Evolutionary conservation across 1,140 invertebrate species (phyloP), one percentile per base, ranked within the genome.

Genomic region (Megalonaias nervosa): DNA sequence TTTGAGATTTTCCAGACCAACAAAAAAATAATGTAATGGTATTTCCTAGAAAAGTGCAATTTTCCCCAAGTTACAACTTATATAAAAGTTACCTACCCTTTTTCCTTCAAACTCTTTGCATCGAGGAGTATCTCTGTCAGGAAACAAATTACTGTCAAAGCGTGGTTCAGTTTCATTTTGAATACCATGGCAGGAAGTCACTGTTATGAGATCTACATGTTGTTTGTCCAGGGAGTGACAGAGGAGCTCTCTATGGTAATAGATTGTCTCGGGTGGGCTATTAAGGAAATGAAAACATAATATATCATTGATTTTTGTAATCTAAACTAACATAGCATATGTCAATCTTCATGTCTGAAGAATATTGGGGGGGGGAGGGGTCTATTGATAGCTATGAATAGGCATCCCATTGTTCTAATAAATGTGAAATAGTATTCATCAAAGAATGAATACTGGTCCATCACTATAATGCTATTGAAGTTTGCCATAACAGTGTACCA

Each of bases 161-260:
- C 85, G 70, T 26, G 89, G 87, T 77, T 91, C 91, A 31, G 65
- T 66, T 67, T 88, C 82, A 67, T 87, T 80, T 23, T 78, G 93
- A 60, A 97, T 95, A 58, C 95, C 95, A 89, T 96, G 94, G 88
- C 94, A 94, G 2, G 96, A 97, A 31, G 88, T 85, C 14, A 91
- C 85, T 6, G 91, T 92, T 14, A 92, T 78, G 23, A 92, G 82
- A 80, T 91, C 90, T 65, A 92, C 82, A 23, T 87, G 84, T 67
- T 83, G 81, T 66, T 89, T 87, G 76, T 90, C 90, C 62, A 89
- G 58, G 14, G 90, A 88, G 88, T 94, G 93, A 82, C 95, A 95
- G 21, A 96, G 92, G 84, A 95, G 93, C 91, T 98, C 97, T 84
- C 96, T 92, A 77, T 94, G 94, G 90, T 97, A 98, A 91, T 98